A percentile compares a stretch with the other conserved stretches of the same genome.
These are phyloP conservation scores for Lamellibrachia columna DNA, from an alignment of 2,888 invertebrate genomes.

Conservation along the genomic window DNA sequence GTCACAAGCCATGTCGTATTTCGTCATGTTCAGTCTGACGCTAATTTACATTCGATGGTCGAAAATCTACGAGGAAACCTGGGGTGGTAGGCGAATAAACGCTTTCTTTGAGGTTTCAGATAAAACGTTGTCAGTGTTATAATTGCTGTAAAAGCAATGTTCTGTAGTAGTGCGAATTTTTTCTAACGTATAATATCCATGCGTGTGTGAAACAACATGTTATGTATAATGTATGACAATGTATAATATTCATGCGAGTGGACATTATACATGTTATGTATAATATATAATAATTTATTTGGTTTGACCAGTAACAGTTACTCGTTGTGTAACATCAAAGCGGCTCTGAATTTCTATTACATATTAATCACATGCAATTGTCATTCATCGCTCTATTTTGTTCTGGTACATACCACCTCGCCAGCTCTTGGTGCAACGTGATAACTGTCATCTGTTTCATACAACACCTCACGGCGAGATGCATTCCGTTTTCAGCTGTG, in stretches of 20 bases:
- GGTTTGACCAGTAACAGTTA: background rate
- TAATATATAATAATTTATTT: background rate
- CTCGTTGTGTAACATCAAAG: background rate
- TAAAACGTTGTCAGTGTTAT: background rate
- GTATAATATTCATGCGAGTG: too few species aligned
- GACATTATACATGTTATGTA: too few species aligned
- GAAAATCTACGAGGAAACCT: constrained; percentile 38
- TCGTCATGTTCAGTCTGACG: constrained; percentile 33
- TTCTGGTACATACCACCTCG: background rate
- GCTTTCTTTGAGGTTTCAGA: background rate
- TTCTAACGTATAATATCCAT: too few species aligned
- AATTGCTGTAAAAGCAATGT: too few species aligned
- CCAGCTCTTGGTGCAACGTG: background rate
- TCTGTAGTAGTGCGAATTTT: too few species aligned
- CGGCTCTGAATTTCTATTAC: background rate
- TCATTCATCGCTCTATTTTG: too few species aligned
- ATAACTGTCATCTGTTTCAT: too few species aligned
- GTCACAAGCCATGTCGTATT: constrained; percentile 33
- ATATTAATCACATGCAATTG: background rate
- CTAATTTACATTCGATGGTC: constrained; percentile 34
- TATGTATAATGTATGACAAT: too few species aligned
- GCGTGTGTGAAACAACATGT: too few species aligned
- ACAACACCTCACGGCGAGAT: too few species aligned
- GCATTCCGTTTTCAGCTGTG: too few species aligned
- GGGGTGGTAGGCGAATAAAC: constrained; percentile 37